Evolutionary conservation across 2,888 invertebrate species (phyloP).

Genomic region (Vandiemenella viatica): DNA sequence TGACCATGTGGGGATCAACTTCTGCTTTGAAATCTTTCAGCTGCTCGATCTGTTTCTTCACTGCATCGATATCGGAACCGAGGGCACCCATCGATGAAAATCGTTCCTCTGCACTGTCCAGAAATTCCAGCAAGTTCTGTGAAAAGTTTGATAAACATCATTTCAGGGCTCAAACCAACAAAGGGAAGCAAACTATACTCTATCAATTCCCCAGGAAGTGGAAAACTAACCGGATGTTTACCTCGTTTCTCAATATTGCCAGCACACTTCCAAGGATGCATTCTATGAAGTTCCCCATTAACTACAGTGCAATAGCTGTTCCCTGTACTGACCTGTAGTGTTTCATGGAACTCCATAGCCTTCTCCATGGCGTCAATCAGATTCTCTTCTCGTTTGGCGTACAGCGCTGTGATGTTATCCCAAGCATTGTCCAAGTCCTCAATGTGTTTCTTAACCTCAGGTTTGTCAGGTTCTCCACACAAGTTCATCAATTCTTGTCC

Average conservation of each 20-base stretch:
- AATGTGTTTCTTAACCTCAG: constrained; percentile 94
- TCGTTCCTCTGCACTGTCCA: constrained; percentile 75
- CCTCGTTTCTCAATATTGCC: too few species aligned
- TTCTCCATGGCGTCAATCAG: constrained; percentile 95
- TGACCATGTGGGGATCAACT: constrained; percentile 95
- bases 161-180: too few species aligned
- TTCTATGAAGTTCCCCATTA: too few species aligned
- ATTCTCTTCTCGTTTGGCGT: constrained; percentile 81
- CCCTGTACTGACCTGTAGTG: constrained; percentile 45
- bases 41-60: constrained; percentile 86
- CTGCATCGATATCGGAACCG: constrained; percentile 85
- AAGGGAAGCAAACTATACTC: too few species aligned
- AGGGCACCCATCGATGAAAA: constrained; percentile 75
- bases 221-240: too few species aligned
- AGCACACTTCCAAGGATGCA: too few species aligned
- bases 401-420: constrained; percentile 86
- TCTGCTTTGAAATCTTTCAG: constrained; percentile 85
- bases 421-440: constrained; percentile 89
- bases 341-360: constrained; percentile 89
- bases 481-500: constrained; percentile 86
- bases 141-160: too few species aligned
- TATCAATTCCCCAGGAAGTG: too few species aligned
- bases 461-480: constrained; percentile 92
- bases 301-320: too few species aligned
- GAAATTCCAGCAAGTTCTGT: constrained; percentile 76